These are phyloP conservation scores for Eupithecia insigniata DNA, from an alignment of 2,888 invertebrate species.

Conservation along the genomic window DNA sequence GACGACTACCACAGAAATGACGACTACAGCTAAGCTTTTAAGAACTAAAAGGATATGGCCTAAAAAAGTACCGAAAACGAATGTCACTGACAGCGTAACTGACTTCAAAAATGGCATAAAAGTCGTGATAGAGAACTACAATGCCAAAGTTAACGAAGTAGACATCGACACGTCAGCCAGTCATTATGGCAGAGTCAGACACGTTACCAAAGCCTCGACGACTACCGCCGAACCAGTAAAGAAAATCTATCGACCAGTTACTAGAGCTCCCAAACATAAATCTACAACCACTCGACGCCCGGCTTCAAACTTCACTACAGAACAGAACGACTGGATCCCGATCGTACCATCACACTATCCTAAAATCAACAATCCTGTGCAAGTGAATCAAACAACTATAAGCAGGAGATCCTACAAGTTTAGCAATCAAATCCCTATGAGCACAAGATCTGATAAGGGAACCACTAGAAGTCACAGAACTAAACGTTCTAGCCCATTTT, in stretches of 20 bases:
- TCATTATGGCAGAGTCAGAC: constrained; percentile 54
- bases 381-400: constrained; percentile 46
- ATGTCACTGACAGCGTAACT: constrained; percentile 54
- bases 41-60: constrained; percentile 81
- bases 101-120: constrained; percentile 53
- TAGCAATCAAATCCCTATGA: constrained; percentile 48
- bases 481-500: neutral
- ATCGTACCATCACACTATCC: constrained; percentile 73
- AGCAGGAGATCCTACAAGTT: constrained; percentile 61
- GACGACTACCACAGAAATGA: constrained; percentile 57
- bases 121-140: constrained; percentile 39
- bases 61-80: constrained; percentile 60
- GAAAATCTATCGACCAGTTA: constrained; percentile 68
- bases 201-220: constrained; percentile 55
- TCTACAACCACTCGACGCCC: constrained; percentile 55
- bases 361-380: constrained; percentile 51
- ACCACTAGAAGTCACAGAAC: neutral
- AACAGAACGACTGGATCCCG: constrained; percentile 77
- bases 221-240: constrained; percentile 58
- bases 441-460: constrained; percentile 62
- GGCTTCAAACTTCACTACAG: constrained; percentile 55
- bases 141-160: constrained; percentile 54
- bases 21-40: constrained; percentile 67
- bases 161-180: constrained; percentile 63
- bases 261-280: constrained; percentile 67